Base-by-base conservation (phyloP, 2,888 invertebrate species). In the Drosophila austrosaltans region DNA sequence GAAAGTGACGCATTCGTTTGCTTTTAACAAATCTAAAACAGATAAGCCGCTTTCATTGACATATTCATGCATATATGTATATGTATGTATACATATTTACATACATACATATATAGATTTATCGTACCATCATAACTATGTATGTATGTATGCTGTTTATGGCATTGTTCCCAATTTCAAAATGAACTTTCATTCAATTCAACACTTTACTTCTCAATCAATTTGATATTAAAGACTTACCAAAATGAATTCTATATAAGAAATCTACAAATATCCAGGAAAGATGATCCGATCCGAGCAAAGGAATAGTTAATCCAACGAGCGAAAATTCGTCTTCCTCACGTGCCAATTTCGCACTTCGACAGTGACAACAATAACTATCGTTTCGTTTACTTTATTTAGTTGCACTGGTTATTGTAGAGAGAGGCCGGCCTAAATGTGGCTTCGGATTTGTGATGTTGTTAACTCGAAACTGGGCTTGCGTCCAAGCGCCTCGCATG, bases 401-500 rank as follows among this genome's bases (percentile, higher is more conserved):
- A 57, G n/a, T 3, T 57, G 56, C 56, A 44, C 42, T 44, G 25
- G 32, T 60, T 25, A 16, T 1, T 16, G 16, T 16, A 40, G 5
- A 2, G 30, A 54, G 28, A 28, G n/a, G 57, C 57, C 57, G 57
- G 57, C 22, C 57, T 57, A 39, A 57, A 57, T 57, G 3, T 57
- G 25, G 25, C 16, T 36, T 36, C 8, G 30, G 6, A 30, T 30
- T 3, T 28, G 28, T 28, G 20, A 5, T 48, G 44, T 48, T 44
- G 44, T 44, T 48, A 48, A 48, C 44, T 7, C 8, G 3, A 48
- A 57, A 62, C 72, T 44, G 39, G 67, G 56, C 22, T 66, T 71
- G 74, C 83, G 82, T 82, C 72, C 82, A 78, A 86, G 68, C 88
- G 68, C 61, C 81, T 86, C 63, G 84, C 87, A 62, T 71, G 83